Evolutionary conservation across 2,888 invertebrate species (phyloP).

Genomic region (Lamproptera curius): DNA sequence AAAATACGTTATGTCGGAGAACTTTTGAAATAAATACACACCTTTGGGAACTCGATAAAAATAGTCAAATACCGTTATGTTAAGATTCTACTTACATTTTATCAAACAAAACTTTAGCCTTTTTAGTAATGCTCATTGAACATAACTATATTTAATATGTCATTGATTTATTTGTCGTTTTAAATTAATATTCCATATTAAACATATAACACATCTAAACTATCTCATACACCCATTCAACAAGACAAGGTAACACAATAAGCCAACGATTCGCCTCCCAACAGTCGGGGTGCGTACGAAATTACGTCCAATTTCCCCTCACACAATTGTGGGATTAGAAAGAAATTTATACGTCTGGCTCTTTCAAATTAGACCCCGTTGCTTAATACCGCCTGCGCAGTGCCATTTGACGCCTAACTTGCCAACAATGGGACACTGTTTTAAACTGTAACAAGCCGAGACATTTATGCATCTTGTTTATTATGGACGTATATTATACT

Average conservation of each 20-base stretch:
- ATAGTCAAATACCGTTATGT: too few species aligned
- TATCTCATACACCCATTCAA: too few species aligned
- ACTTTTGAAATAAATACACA: too few species aligned
- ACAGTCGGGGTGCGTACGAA: conserved; percentile 48
- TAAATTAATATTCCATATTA: too few species aligned
- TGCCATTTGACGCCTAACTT: conserved; percentile 51
- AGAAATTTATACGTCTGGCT: conserved; percentile 74
- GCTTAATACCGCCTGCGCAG: conserved; percentile 56
- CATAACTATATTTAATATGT: too few species aligned
- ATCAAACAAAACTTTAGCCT: too few species aligned
- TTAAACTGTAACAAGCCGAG: conserved; percentile 13
- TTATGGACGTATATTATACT: conserved; percentile 14
- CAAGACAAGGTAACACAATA: conserved; percentile 54
- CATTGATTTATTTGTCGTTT: too few species aligned
- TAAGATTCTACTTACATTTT: too few species aligned
- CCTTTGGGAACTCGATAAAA: too few species aligned
- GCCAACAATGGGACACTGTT: conserved; percentile 37
- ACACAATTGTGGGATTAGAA: conserved; percentile 69
- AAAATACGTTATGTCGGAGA: too few species aligned
- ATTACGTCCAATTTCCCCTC: conserved; percentile 68
- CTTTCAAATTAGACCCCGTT: conserved; percentile 67
- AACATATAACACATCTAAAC: too few species aligned
- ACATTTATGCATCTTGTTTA: conserved; percentile 17
- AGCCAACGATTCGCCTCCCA: conserved; percentile 59
- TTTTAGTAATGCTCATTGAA: too few species aligned